These are phyloP conservation scores for Phaethon lepturus DNA, from an alignment of 2,113 vertebrate species.

Conservation along the genomic window DNA sequence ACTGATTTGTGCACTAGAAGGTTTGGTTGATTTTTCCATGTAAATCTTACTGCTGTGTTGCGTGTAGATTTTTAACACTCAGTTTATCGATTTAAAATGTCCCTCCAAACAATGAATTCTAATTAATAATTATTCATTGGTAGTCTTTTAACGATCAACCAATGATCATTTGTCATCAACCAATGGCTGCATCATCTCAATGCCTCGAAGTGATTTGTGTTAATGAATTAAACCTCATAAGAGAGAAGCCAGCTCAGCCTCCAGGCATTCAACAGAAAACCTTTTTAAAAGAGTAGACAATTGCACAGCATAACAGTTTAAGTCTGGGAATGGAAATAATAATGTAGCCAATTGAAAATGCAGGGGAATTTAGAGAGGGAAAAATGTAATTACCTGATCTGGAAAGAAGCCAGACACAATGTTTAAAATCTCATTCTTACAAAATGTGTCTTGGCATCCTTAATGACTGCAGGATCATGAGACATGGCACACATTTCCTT, in stretches of 20 bases:
- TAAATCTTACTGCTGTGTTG: background rate
- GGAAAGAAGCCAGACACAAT: background rate
- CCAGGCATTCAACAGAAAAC: background rate
- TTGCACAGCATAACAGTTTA: background rate
- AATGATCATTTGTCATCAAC: background rate
- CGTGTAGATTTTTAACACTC: background rate
- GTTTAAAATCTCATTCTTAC: background rate
- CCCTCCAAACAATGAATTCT: background rate
- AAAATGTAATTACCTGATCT: constrained; percentile 22
- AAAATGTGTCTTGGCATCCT: background rate
- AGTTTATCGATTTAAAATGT: background rate
- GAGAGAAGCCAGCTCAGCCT: background rate
- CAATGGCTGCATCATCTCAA: background rate
- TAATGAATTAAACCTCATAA: constrained; percentile 10
- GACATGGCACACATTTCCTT: background rate
- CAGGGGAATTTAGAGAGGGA: background rate
- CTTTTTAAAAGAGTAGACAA: background rate
- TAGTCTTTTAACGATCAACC: background rate
- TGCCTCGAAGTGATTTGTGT: background rate
- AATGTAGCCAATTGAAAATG: background rate
- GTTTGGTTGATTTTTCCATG: background rate
- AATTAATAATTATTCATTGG: background rate
- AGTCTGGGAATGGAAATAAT: background rate
- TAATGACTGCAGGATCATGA: background rate
- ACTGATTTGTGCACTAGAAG: background rate